Percentiles rank a stretch among this genome's conserved stretches.
Conservation (phyloP, 2,113 vertebrate genomes). For the Peromyscus californicus region DNA sequence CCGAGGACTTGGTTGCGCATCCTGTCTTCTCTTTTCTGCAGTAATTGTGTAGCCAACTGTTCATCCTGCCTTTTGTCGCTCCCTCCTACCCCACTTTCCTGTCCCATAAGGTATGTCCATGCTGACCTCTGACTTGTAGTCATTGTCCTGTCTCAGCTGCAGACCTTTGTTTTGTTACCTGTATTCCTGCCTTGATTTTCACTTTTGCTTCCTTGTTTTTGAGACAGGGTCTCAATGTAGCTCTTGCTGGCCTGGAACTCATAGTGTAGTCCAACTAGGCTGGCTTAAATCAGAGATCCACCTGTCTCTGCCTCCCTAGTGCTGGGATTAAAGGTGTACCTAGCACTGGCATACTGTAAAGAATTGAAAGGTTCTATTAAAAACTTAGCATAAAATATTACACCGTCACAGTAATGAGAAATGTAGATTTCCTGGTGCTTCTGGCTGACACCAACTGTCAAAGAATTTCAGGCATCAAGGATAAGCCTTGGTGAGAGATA, state of each 20-base stretch:
- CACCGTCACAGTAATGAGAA: slow-evolving; percentile 16
- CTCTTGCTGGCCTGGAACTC: background rate
- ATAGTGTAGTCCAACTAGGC: background rate
- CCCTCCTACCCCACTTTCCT: background rate
- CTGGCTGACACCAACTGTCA: slow-evolving; percentile 61
- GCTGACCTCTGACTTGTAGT: background rate
- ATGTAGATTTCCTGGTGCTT: slow-evolving; percentile 63
- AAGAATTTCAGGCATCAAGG: slow-evolving; percentile 80
- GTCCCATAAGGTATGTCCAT: too few species aligned
- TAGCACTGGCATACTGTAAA: background rate
- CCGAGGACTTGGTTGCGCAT: background rate
- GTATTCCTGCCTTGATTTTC: slow-evolving; percentile 5
- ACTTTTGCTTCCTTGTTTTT: background rate
- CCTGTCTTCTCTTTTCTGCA: background rate
- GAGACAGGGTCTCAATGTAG: background rate
- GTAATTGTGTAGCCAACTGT: background rate
- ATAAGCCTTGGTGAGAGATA: slow-evolving; percentile 71
- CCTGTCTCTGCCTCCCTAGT: background rate
- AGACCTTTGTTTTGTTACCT: background rate
- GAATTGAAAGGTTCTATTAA: slow-evolving; percentile 44
- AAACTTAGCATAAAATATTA: slow-evolving; percentile 9
- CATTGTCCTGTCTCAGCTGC: background rate
- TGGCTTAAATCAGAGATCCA: background rate
- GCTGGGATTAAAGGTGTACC: background rate
- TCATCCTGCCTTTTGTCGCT: background rate